Evolutionary conservation across 2,113 vertebrate species (phyloP), one percentile per base, ranked within the genome.

Genomic region (Salminus brasiliensis): DNA sequence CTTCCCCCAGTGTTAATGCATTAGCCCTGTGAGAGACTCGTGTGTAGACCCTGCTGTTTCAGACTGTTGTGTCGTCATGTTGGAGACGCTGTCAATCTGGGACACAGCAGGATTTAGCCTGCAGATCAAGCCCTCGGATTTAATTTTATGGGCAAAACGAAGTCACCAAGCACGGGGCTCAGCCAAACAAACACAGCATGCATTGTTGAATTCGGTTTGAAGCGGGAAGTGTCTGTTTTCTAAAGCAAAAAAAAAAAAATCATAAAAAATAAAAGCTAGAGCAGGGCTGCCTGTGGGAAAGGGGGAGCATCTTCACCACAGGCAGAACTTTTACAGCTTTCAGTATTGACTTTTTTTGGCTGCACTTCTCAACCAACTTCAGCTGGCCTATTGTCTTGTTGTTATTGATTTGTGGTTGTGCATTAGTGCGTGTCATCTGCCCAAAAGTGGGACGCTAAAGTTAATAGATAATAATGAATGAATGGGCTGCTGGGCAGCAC

Each of bases 21-120:
- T 52, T 30, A 78, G 68, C 71, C 49, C 62, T 29, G 30, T 45
- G 4, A 75, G 15, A 80, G 52, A 76, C 25, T 77, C 83, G 27
- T 13, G 60, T 74, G 66, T 82, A 36, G 78, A 67, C 52, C 73
- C 53, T 82, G 67, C 75, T 67, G 5, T 67, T 80, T 81, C 87
- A 83, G 80, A 77, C 59, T 90, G 81, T 78, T 78, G 36, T 34
- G 66, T 30, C 78, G 79, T 69, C 45, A 81, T 80, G 87, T 86
- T 88, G 82, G 91, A 88, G 87, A 90, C 47, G 72, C 85, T 88
- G 87, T 88, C 86, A 91, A 93, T 92, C 89, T 92, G 86, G 93
- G 93, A 89, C 93, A 90, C 43, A 70, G 67, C 15, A 3, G 92
- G 92, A 93, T 94, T 93, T 92, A 89, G 60, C 80, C 60, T 71